Percentiles rank a stretch among this genome's conserved stretches.
Conservation (phyloP, 2,797 vertebrate genomes). For the Garrulus glandarius region DNA sequence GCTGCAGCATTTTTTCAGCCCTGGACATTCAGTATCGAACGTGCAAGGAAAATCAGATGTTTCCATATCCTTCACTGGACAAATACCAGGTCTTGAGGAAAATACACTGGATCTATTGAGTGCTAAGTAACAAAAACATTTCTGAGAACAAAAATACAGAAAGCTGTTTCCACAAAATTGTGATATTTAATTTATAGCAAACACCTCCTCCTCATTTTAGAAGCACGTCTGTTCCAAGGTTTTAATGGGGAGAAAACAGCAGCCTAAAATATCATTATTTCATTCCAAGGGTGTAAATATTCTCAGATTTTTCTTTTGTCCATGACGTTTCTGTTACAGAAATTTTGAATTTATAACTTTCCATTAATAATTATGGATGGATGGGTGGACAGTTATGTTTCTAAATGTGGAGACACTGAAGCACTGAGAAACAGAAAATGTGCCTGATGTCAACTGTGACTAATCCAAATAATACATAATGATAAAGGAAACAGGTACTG, state of each 20-base stretch:
- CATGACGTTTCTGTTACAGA: neutral
- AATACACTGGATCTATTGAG: slow-evolving; percentile 78
- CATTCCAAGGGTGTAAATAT: neutral
- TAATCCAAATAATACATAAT: neutral
- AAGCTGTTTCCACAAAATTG: neutral
- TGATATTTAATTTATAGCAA: slow-evolving; percentile 10
- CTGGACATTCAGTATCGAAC: slow-evolving; percentile 85
- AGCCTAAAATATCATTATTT: neutral
- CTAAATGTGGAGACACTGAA: neutral
- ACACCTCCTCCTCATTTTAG: neutral
- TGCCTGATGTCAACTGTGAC: neutral
- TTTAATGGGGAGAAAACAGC: neutral
- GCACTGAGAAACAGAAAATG: neutral
- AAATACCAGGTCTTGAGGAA: slow-evolving; percentile 83
- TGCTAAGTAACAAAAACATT: slow-evolving; percentile 71
- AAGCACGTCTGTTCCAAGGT: neutral
- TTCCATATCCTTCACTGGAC: slow-evolving; percentile 67
- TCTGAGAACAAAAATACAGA: slow-evolving; percentile 12
- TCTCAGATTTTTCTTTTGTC: neutral
- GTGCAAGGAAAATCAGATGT: slow-evolving; percentile 63
- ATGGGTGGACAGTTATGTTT: neutral
- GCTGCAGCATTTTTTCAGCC: slow-evolving; percentile 88
- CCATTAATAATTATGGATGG: neutral
- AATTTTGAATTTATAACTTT: neutral
- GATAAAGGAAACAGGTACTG: neutral